Base-by-base conservation (phyloP, 1,140 invertebrate species). In the Macrotrachela quadricornifera region DNA sequence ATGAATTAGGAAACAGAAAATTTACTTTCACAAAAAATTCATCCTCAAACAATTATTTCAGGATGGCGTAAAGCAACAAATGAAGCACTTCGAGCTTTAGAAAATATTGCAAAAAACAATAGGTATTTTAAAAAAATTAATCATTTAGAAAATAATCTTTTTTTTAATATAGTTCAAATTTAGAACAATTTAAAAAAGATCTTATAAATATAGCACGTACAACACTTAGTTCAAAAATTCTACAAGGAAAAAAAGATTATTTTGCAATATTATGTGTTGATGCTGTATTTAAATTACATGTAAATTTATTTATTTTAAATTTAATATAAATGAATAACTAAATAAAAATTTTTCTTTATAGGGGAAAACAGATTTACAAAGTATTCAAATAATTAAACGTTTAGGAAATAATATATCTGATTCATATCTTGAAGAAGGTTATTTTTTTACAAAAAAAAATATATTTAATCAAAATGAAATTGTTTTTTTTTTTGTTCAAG, bases 361-460 rank as follows among this genome's bases (percentile, higher is more conserved):
- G n/a, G n/a, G n/a, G n/a, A n/a, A n/a, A n/a, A 86, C 84, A 17
- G 88, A 92, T 71, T 71, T 97, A 9, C 80, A 85, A 62, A 85
- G 91, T 16, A 96, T 99, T 67, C 92, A 97, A 70, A 81, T 97
- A 16, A 92, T 97, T 45, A 96, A 96, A 64, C 94, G 91, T 61
- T 78, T 81, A 45, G 92, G 94, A 56, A 88, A 83, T 55, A 79
- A 81, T 40, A 69, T 99, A 16, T 77, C 79, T 55, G 90, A 97
- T 64, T 97, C 91, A 13, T 97, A 94, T 70, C 73, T 99, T 12
- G 94, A 97, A 74, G 84, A 94, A 72, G 94, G 77, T 76, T 64
- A 51, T 60, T 50, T 14, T n/a, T 53, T 42, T 42, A n/a, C 45
- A 40, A 46, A 10, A 16, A 13, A 48, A 11, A 38, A 6, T 14